phyloP scores from a whole-genome alignment of 2,888 invertebrate species.

The Synergus itoensis region DNA sequence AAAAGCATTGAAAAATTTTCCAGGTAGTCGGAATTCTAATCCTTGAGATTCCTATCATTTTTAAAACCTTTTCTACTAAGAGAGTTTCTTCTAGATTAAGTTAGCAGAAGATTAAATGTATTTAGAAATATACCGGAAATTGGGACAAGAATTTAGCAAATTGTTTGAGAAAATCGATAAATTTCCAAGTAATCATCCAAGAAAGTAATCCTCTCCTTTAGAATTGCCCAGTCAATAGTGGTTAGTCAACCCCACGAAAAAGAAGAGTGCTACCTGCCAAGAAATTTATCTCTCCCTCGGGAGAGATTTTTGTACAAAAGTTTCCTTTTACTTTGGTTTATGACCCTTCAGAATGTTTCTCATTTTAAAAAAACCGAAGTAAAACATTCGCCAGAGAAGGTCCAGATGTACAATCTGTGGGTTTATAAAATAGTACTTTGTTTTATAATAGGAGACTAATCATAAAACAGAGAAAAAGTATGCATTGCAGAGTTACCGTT shows the following conservation, averaged over 20 bases:
- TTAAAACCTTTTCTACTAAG: neutral
- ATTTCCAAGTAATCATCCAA: constrained; percentile 6
- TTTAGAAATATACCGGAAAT: constrained; percentile 5
- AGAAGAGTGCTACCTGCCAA: constrained; percentile 18
- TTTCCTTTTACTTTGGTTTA: constrained; percentile 13
- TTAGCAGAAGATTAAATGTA: neutral
- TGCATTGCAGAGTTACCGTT: neutral
- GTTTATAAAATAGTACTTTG: neutral
- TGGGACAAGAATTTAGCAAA: neutral
- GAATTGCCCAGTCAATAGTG: constrained; percentile 3
- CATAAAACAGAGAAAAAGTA: neutral
- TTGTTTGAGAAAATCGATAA: constrained; percentile 13
- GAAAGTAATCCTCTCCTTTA: neutral
- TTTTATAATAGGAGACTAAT: neutral
- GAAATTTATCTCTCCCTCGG: constrained; percentile 8
- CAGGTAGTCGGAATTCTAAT: neutral
- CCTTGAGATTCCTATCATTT: neutral
- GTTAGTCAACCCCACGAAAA: neutral
- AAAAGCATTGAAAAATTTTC: no score
- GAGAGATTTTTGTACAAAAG: neutral
- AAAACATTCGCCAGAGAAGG: neutral
- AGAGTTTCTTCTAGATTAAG: neutral
- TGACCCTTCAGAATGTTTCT: neutral
- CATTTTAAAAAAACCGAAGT: neutral
- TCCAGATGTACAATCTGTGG: neutral